These are phyloP conservation scores for Pseudopipra pipra DNA, from an alignment of 2,113 vertebrate genomes.

Conservation along the genomic window DNA sequence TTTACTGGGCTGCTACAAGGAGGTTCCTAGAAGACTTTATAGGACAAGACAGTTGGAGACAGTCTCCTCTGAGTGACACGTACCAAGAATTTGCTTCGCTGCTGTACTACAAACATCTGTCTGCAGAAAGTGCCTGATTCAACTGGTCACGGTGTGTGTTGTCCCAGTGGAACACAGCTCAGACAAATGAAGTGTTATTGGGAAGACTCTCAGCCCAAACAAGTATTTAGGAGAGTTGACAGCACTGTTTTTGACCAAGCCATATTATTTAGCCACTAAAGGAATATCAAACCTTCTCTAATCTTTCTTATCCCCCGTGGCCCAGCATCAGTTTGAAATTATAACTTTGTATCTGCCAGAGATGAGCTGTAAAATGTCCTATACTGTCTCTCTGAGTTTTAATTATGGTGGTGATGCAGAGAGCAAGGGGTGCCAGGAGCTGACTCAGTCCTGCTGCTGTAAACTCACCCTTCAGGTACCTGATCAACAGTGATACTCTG, in stretches of 20 bases:
- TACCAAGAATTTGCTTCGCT: not conserved
- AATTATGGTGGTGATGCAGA: not conserved
- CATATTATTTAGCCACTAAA: not conserved
- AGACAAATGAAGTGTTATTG: conserved; percentile 23
- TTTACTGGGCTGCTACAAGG: not conserved
- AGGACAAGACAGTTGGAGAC: not conserved
- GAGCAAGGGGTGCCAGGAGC: not conserved
- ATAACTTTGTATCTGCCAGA: not conserved
- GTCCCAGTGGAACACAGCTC: not conserved
- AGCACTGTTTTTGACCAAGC: not conserved
- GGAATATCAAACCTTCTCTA: not conserved
- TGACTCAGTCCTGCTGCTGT: conserved; percentile 4
- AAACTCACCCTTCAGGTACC: not conserved
- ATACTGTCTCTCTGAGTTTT: not conserved
- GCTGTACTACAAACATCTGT: not conserved
- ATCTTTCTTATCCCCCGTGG: not conserved
- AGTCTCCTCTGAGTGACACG: not conserved
- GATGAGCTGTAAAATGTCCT: not conserved
- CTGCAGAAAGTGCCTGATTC: not conserved
- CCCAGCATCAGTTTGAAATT: not conserved
- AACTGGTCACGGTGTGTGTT: not conserved
- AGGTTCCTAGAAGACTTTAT: not conserved
- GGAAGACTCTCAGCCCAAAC: not conserved
- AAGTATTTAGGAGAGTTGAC: not conserved
- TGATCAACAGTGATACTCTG: not conserved